A percentile compares a stretch with the other conserved stretches of the same genome.
These are phyloP conservation scores for Heliconius charithonia DNA, from an alignment of 2,888 invertebrate genomes.

Conservation along the genomic window DNA sequence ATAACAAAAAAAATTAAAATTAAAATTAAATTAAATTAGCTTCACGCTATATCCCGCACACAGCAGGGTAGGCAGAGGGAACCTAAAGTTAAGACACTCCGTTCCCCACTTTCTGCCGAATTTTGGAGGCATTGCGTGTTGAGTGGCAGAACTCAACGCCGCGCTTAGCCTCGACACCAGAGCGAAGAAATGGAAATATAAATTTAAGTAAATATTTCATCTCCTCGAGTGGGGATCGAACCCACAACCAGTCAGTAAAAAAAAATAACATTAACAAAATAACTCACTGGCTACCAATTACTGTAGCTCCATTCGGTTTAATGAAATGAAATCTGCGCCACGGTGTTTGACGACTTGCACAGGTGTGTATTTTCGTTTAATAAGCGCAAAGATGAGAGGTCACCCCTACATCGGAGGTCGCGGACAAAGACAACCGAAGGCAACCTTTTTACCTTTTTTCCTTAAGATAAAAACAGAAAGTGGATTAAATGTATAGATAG, in stretches of 20 bases:
- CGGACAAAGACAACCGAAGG: conserved; percentile 62
- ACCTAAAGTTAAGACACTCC: no score
- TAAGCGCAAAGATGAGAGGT: conserved; percentile 68
- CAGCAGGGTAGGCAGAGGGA: no score
- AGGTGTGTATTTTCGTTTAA: conserved; percentile 76
- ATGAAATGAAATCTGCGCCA: conserved; percentile 69
- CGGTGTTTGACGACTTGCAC: conserved; percentile 62
- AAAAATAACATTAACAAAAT: conserved; percentile 52
- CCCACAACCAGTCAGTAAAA: no score
- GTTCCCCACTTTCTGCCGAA: no score
- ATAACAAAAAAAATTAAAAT: conserved; percentile 49
- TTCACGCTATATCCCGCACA: no score
- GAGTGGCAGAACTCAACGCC: no score
- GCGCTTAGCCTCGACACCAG: no score
- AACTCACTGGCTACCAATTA: conserved; percentile 59
- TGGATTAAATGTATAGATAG: conserved; percentile 80
- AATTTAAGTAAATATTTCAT: no score
- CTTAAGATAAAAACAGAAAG: conserved; percentile 76
- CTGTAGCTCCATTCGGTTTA: conserved; percentile 64
- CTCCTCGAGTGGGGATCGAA: no score
- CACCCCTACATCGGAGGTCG: conserved; percentile 65
- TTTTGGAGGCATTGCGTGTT: no score
- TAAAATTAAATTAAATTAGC: no score
- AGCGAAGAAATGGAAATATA: no score
- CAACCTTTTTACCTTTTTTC: conserved; percentile 67